Evolutionary conservation across 92 coral and sea anemone species (phyloP), one percentile per base, ranked within the genome.

Genomic region (Porites divaricata): DNA sequence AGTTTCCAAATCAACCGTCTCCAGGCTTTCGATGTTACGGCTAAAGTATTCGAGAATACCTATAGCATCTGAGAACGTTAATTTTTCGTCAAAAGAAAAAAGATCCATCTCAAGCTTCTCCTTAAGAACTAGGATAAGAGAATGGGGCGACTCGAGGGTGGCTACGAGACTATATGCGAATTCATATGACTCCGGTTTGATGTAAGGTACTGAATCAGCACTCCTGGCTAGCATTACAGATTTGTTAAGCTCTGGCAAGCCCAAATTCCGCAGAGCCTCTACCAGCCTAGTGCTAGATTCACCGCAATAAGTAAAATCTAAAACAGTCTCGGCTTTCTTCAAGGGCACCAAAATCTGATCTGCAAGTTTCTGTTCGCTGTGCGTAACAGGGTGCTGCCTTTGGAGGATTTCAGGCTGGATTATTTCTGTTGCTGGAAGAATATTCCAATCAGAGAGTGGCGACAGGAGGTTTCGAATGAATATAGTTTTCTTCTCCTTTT

Each of bases 331-430:
- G 5, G 95, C 94, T 28, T 53, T 63, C 10, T 74, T 58, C 24
- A 91, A 4, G 14, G 97, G 95, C 21, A 91, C 89, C 45, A 93
- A 81, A 49, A 78, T 35, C 56, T 91, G 94, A 5, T 62, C 26
- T 26, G 4, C 19, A 1, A 13, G 1, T 25, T 67, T 59, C 6
- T 41, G 70, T 28, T 35, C 11, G 28, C 41, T 23, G 12, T 17
- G 12, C 9, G 1, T 16, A 11, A 12, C 14, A 76, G 67, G 19
- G 4, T 54, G n/a, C 0, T 52, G 9, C 8, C 6, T 49, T 8
- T 15, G 50, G 16, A 25, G 71, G 16, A 6, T 8, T 17, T 17
- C 13, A 24, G 14, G 5, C 20, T 19, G 77, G 68, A 35, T 70
- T 20, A 72, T 62, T 51, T 93, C 84, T 10, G 85, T 76, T 19